phyloP scores from a whole-genome alignment of 2,888 invertebrate species.

The Hetaerina titia region DNA sequence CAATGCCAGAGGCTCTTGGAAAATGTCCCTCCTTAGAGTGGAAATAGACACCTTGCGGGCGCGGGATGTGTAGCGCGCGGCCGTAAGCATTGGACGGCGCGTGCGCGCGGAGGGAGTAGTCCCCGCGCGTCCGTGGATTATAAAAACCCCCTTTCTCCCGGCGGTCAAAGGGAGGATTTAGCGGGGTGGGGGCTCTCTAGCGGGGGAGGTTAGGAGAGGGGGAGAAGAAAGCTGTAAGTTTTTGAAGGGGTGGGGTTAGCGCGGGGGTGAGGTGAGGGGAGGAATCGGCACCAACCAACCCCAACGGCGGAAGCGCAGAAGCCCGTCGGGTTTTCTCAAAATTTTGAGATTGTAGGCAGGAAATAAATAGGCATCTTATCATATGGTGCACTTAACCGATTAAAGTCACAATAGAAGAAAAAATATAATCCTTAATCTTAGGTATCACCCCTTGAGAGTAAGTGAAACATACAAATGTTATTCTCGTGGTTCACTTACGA shows the following conservation, averaged over 20 bases:
- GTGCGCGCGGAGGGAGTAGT: background rate
- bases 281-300: too few relatives aligned
- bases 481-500: too few relatives aligned
- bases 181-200: background rate
- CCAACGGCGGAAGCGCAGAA: too few relatives aligned
- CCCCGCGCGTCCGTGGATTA: background rate
- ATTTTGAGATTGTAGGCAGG: too few relatives aligned
- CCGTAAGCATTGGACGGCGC: background rate
- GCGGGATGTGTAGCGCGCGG: conserved; percentile 9
- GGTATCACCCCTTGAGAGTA: too few relatives aligned
- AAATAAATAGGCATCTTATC: too few relatives aligned
- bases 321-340: too few relatives aligned
- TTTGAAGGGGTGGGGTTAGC: background rate
- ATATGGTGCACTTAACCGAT: too few relatives aligned
- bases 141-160: background rate
- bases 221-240: background rate
- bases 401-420: too few relatives aligned
- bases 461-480: too few relatives aligned
- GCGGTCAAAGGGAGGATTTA: background rate
- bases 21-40: conserved; percentile 62
- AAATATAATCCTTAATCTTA: too few relatives aligned
- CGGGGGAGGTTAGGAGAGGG: background rate
- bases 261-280: background rate
- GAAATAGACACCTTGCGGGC: conserved; percentile 62
- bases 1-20: conserved; percentile 64